These are phyloP conservation scores for Danio tinwini DNA, from an alignment of 2,797 vertebrate genomes.

Conservation along the genomic window DNA sequence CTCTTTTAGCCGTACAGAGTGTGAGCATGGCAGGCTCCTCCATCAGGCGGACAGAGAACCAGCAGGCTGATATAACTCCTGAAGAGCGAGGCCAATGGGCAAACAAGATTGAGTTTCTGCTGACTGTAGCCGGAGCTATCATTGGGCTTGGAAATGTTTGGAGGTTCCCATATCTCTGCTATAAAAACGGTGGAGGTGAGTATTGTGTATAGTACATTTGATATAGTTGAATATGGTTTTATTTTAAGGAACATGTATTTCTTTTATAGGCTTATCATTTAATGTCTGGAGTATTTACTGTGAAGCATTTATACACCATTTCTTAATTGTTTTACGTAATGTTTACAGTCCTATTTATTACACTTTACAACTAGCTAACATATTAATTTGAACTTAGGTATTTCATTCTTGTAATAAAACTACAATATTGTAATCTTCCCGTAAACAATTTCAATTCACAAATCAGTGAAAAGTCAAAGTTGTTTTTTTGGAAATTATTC, in stretches of 20 bases:
- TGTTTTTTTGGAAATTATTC: neutral
- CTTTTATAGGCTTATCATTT: neutral
- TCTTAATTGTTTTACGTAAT: neutral
- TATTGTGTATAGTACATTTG: neutral
- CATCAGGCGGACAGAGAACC: neutral
- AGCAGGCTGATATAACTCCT: slow-evolving; percentile 10
- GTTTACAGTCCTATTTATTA: neutral
- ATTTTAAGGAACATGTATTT: neutral
- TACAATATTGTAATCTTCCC: neutral
- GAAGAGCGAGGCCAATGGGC: slow-evolving; percentile 75
- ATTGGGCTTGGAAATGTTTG: slow-evolving; percentile 77
- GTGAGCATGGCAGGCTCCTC: slow-evolving; percentile 63
- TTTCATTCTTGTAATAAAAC: neutral
- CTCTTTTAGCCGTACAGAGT: neutral
- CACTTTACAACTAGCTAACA: too few species aligned
- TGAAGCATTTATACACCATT: slow-evolving; percentile 9
- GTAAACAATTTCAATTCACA: neutral
- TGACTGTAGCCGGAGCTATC: slow-evolving; percentile 75
- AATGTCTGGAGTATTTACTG: neutral
- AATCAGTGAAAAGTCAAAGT: too few species aligned
- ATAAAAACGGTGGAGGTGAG: slow-evolving; percentile 79
- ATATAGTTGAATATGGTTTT: neutral
- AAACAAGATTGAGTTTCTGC: slow-evolving; percentile 74
- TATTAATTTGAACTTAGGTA: neutral
- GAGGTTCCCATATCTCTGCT: slow-evolving; percentile 79